A percentile compares a stretch with the other conserved stretches of the same genome.
Evolutionary conservation across 1,140 invertebrate genomes (phyloP).

Genomic region (Atta texana): DNA sequence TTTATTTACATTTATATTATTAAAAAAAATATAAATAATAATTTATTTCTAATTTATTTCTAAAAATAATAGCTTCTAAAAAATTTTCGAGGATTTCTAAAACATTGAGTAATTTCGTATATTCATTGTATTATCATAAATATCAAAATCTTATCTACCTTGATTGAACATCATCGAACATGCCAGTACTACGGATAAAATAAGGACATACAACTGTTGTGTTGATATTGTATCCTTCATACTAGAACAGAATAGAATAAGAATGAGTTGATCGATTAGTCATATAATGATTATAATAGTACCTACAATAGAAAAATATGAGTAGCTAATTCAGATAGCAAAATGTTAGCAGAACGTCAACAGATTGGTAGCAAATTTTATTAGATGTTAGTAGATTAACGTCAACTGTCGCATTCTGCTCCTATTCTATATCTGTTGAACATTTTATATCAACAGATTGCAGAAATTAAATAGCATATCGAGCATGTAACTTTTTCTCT

Average conservation of each 20-base stretch:
- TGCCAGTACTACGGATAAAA: slow-evolving; percentile 95
- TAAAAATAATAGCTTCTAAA: slow-evolving; percentile 11
- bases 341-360: no score
- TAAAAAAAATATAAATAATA: background rate
- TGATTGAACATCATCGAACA: slow-evolving; percentile 96
- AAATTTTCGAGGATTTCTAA: background rate
- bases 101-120: background rate
- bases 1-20: background rate
- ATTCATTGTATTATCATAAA: background rate
- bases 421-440: no score
- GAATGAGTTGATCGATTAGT: background rate
- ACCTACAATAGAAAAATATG: background rate
- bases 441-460: no score
- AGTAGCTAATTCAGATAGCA: no score
- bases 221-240: slow-evolving; percentile 90
- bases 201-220: slow-evolving; percentile 97
- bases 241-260: slow-evolving; percentile 12
- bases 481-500: no score
- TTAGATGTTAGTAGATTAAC: no score
- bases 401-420: no score
- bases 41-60: background rate
- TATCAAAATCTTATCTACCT: slow-evolving; percentile 86
- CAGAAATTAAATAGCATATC: no score
- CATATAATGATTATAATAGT: background rate
- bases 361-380: no score